phyloP scores from a whole-genome alignment of 2,797 vertebrate genomes.

The Geotrypetes seraphini region DNA sequence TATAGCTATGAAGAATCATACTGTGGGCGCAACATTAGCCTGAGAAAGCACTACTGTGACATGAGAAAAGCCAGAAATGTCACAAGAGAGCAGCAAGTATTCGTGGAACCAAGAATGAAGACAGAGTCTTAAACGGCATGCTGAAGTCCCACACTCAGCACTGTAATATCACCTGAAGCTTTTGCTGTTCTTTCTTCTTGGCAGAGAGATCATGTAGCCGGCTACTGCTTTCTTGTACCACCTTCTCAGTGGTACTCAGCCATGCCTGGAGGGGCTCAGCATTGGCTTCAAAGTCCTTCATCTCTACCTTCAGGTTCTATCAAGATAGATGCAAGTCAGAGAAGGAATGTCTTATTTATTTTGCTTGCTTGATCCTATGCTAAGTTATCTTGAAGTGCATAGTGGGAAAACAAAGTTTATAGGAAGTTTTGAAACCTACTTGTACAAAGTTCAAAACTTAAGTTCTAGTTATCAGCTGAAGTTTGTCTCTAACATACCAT shows the following conservation, averaged over 20 bases:
- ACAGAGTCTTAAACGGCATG: too few species aligned
- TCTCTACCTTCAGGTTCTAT: constrained; percentile 77
- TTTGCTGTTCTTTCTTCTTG: constrained; percentile 79
- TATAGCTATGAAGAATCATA: background rate
- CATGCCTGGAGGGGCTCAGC: constrained; percentile 77
- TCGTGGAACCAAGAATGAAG: too few species aligned
- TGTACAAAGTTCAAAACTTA: too few species aligned
- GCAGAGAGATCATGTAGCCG: constrained; percentile 75
- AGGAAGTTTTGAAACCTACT: too few species aligned
- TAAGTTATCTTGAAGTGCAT: background rate
- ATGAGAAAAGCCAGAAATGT: too few species aligned
- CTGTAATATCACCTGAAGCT: constrained; percentile 69
- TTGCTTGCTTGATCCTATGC: too few species aligned
- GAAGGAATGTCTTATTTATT: background rate
- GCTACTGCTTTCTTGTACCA: constrained; percentile 67
- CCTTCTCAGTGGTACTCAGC: constrained; percentile 64
- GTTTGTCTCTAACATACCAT: too few species aligned
- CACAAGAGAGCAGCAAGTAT: too few species aligned
- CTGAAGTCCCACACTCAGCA: too few species aligned
- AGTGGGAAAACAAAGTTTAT: background rate
- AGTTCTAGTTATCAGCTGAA: too few species aligned
- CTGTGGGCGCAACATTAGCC: constrained; percentile 7
- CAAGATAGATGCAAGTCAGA: too few species aligned
- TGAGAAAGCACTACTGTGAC: too few species aligned
- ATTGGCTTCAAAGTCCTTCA: constrained; percentile 84